Evolutionary conservation across 2,888 invertebrate species (phyloP).

Genomic region (Deilephila porcellus): DNA sequence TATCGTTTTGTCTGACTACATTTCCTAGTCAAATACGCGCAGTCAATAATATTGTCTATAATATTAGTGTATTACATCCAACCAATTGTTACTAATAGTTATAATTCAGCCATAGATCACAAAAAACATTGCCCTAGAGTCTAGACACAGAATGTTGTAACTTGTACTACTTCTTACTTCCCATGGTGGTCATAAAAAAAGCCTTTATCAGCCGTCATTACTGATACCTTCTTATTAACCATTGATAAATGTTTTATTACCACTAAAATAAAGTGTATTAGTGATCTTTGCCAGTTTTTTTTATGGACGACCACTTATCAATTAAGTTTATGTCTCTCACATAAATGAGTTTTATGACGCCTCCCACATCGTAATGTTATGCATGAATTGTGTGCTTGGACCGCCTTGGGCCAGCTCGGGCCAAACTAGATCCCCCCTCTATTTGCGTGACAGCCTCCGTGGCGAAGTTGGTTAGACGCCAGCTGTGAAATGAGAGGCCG

Average conservation of each 20-base stretch:
- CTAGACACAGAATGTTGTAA: not conserved
- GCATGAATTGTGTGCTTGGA: slow-evolving; percentile 7
- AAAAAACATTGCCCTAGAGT: no score
- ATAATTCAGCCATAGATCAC: no score
- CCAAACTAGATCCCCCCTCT: slow-evolving; percentile 6
- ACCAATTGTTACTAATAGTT: no score
- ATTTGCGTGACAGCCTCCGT: no score
- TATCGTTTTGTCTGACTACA: no score
- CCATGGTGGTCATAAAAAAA: not conserved
- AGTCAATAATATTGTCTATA: no score
- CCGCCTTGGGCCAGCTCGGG: slow-evolving; percentile 18
- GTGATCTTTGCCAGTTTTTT: not conserved
- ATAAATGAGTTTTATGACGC: slow-evolving; percentile 26
- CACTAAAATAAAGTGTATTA: not conserved
- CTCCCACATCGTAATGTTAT: slow-evolving; percentile 26
- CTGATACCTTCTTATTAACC: slow-evolving; percentile 6
- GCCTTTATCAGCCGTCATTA: not conserved
- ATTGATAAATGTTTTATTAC: slow-evolving; percentile 3
- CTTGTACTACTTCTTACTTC: not conserved
- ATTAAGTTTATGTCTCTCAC: slow-evolving; percentile 22
- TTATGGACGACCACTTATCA: slow-evolving; percentile 21
- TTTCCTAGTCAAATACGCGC: no score
- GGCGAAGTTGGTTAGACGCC: no score
- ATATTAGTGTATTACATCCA: no score
- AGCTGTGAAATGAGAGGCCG: no score